Base-by-base conservation (phyloP, 1,140 invertebrate species). In the Drosophila mojavensis region DNA sequence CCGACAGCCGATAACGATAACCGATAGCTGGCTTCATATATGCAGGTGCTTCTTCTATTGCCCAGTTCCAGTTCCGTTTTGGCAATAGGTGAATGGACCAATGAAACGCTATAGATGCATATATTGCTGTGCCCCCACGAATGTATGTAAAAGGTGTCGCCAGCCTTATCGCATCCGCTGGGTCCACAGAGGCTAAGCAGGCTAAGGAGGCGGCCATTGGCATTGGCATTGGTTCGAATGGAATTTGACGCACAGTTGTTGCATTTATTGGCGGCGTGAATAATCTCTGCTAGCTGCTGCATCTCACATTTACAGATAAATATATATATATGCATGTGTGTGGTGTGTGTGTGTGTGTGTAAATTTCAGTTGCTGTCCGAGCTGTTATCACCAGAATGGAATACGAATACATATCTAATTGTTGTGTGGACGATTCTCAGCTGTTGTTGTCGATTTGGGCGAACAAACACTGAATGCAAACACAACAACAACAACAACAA, bases 11-110 rank as follows among this genome's bases (percentile, higher is more conserved):
- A 39, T 39, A 39, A 39, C 36, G 36, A 39, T 39, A 39, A 39
- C 36, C 33, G 33, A 33, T 33, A 33, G 33, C n/a, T 2, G 43
- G 43, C 43, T 17, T 17, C 36, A 15, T 9, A 20, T 17, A 17
- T 17, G 15, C 7, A 20, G 43, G n/a, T 7, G 36, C 11, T 39
- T 3, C 36, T 11, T 9, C 33, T 17, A 5, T 48, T 9, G 17
- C 20, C 7, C 20, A 68, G 69, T 54, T 81, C 64, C 69, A 24
- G 20, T 59, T 81, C 64, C 69, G 75, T 65, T 80, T 68, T 15
- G 53, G 24, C 5, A 5, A 39, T 54, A 61, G 63, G 79, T 82
- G 79, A 81, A 82, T 82, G 79, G 60, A 82, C 79, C 79, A 64
- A 82, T 74, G 56, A 78, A 69, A 47, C 36, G 36, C 54, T 3